Conservation (phyloP, 92 coral and sea anemone species). For the Paragorgia papillata region DNA sequence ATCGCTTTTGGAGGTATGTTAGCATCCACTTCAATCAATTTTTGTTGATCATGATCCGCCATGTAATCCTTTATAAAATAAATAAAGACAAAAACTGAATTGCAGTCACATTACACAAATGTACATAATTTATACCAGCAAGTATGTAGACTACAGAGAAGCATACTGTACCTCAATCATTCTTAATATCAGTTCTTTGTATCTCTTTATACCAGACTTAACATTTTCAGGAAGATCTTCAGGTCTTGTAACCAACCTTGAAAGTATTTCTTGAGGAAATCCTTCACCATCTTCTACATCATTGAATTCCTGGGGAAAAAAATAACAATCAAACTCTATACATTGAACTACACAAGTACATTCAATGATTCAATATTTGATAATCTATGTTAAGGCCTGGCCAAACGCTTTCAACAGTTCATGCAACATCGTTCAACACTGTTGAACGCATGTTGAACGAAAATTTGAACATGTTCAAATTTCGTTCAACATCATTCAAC, state of each 20-base stretch:
- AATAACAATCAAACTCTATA: too few species aligned
- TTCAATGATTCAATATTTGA: too few species aligned
- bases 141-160: neutral
- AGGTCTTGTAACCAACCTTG: slow-evolving; percentile 86
- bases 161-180: slow-evolving; percentile 72
- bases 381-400: too few species aligned
- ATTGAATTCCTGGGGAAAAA: slow-evolving; percentile 63
- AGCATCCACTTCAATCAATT: slow-evolving; percentile 87
- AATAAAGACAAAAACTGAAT: neutral
- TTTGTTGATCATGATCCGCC: slow-evolving; percentile 93
- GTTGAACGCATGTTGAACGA: too few species aligned
- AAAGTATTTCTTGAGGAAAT: slow-evolving; percentile 74
- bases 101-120: neutral
- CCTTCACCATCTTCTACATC: slow-evolving; percentile 82
- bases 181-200: slow-evolving; percentile 83
- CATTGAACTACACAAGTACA: too few species aligned
- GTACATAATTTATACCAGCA: neutral
- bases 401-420: too few species aligned
- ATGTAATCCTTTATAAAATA: slow-evolving; percentile 77
- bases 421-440: too few species aligned
- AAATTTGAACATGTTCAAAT: too few species aligned
- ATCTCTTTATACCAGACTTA: slow-evolving; percentile 72
- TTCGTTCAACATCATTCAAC: too few species aligned
- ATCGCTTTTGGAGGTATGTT: slow-evolving; percentile 82
- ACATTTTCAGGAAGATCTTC: slow-evolving; percentile 92